phyloP scores from a whole-genome alignment of 2,888 invertebrate species.

The Ectropis crepuscularia region DNA sequence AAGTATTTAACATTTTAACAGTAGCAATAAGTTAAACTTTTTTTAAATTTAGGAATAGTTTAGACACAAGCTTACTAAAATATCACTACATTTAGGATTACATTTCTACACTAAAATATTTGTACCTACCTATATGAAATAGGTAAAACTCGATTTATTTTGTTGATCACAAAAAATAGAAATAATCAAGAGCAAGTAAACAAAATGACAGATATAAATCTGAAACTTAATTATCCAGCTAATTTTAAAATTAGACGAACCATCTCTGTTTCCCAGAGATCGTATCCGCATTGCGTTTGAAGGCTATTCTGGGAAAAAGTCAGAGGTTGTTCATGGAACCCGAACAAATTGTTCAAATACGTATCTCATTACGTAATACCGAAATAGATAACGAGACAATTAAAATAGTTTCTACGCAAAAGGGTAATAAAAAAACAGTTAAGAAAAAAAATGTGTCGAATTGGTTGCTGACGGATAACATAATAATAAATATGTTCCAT shows the following conservation, averaged over 20 bases:
- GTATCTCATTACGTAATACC: conserved; percentile 3
- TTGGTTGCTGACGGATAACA: too few relatives aligned
- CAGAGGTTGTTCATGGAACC: conserved; percentile 36
- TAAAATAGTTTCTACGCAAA: neutral
- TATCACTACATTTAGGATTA: too few relatives aligned
- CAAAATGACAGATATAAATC: conserved; percentile 3
- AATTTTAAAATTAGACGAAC: conserved; percentile 22
- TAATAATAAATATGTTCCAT: too few relatives aligned
- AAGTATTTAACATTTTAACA: too few relatives aligned
- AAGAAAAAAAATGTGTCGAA: too few relatives aligned
- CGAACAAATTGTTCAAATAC: conserved; percentile 16
- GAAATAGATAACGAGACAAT: conserved; percentile 22
- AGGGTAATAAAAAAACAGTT: neutral
- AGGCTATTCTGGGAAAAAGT: conserved; percentile 41
- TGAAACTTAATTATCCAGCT: conserved; percentile 4
- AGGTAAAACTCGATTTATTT: too few relatives aligned
- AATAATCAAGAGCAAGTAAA: neutral
- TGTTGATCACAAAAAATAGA: too few relatives aligned
- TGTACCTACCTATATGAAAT: too few relatives aligned
- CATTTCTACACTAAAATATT: too few relatives aligned
- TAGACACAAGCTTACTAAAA: too few relatives aligned
- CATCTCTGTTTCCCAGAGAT: conserved; percentile 37
- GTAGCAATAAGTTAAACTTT: too few relatives aligned
- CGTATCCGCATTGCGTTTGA: conserved; percentile 36
- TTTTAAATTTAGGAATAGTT: too few relatives aligned